Evolutionary conservation across 2,888 invertebrate genomes (phyloP), one percentile per base, ranked within the genome.

Genomic region (Noctua janthe): DNA sequence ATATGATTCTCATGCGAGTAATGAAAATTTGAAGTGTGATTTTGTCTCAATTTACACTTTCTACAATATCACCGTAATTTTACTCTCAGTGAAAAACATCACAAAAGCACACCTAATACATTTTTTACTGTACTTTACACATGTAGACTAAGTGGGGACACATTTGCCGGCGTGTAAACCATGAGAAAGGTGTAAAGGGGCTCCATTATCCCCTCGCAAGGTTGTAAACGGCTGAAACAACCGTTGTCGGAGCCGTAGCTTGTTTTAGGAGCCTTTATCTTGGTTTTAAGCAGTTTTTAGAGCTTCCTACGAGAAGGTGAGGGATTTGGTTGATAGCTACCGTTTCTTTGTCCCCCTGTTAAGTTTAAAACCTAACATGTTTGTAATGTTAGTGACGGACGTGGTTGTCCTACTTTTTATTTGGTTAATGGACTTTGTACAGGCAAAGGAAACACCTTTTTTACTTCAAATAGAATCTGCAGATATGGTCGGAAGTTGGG

Each of bases 261-360:
- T 89, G 89, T 89, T 89, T 89, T 89, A 89, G 89, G 76, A 81
- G 80, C 80, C 82, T 82, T 90, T 90, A 86, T 81, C 77, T 86
- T 47, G 62, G 83, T 78, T 83, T 85, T 87, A 90, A 90, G 79
- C 84, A 84, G 84, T 86, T 90, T 88, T 90, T 88, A 89, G 86
- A 84, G 86, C 82, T 82, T 80, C 67, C 81, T 80, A 74, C 82
- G 70, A 76, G 72, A 66, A 69, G 23, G 56, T 70, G 49, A 69
- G 71, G 81, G 77, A 83, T 78, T 79, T 81, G 76, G 73, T 66
- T 81, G 78, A 79, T 75, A 78, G 79, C 54, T 70, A 51, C 43
- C 51, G 67, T 81, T 79, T 81, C 77, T 78, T 69, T 49, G 76
- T 59, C 39, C 20, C 15, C 43, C 56, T 81, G 72, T 88, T 74